A percentile compares a stretch with the other conserved stretches of the same genome.
phyloP scores from a whole-genome alignment of 2,113 vertebrate genomes.

The Neoarius graeffei region DNA sequence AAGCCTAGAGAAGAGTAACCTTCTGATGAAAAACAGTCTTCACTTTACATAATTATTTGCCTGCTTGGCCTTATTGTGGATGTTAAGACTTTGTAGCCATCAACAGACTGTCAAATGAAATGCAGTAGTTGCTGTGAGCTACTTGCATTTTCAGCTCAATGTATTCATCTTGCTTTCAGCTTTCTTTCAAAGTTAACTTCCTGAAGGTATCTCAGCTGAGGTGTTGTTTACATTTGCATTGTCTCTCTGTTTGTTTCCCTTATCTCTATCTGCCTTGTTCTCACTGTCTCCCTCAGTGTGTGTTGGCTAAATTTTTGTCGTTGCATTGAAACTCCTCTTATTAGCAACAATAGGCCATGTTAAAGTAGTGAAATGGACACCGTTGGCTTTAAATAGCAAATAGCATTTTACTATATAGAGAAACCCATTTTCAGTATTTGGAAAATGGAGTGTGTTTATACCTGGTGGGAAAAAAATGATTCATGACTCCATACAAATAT shows the following conservation, averaged over 20 bases:
- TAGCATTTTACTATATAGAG: not conserved
- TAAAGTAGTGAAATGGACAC: not conserved
- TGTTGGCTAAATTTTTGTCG: constrained; percentile 1
- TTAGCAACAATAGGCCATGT: not conserved
- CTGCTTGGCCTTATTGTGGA: constrained; percentile 42
- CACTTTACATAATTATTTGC: constrained; percentile 37
- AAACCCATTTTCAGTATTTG: constrained; percentile 30
- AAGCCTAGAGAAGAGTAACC: constrained; percentile 27
- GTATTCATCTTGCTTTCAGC: constrained; percentile 65
- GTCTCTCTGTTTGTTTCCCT: not conserved
- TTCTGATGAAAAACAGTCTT: constrained; percentile 37
- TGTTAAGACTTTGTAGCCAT: constrained; percentile 47
- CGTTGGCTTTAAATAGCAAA: constrained; percentile 29
- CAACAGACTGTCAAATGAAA: constrained; percentile 49
- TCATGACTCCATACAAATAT: constrained; percentile 32
- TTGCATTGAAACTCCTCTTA: not conserved
- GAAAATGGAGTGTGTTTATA: constrained; percentile 29
- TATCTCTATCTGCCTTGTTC: not conserved
- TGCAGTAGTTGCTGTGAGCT: constrained; percentile 49
- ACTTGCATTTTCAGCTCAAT: constrained; percentile 46
- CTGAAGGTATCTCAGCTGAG: constrained; percentile 70
- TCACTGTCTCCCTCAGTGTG: not conserved
- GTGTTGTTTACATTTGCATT: constrained; percentile 7
- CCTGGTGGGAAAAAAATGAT: not conserved
- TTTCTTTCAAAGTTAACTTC: constrained; percentile 73